A percentile compares a stretch with the other conserved stretches of the same genome.
Conservation (phyloP, 2,888 invertebrate genomes). For the Ryuthela nishihirai region DNA sequence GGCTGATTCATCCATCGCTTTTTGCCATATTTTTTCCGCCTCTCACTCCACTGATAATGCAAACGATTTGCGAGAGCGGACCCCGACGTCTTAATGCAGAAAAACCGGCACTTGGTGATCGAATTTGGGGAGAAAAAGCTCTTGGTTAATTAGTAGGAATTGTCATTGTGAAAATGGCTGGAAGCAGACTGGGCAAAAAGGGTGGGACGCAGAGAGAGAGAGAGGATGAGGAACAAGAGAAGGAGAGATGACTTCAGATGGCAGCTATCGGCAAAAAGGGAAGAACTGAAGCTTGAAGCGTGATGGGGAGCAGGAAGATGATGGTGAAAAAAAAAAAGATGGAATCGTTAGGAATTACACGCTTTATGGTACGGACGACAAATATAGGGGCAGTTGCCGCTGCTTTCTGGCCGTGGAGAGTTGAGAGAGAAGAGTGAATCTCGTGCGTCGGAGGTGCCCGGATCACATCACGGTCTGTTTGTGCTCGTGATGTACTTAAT, state of each 20-base stretch:
- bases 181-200: slow-evolving; percentile 30
- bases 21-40: slow-evolving; percentile 31
- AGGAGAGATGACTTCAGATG: no score
- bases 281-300: no score
- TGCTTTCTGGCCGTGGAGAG: no score
- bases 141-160: slow-evolving; percentile 36
- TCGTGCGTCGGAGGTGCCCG: no score
- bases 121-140: not conserved
- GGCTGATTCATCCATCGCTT: slow-evolving; percentile 33
- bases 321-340: not conserved
- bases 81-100: no score
- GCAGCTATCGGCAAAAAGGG: no score
- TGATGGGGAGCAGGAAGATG: no score
- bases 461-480: no score
- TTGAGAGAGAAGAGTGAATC: no score
- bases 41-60: slow-evolving; percentile 38
- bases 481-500: no score
- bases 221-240: no score
- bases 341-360: slow-evolving; percentile 36
- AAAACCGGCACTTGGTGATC: no score
- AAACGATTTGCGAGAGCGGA: slow-evolving; percentile 20
- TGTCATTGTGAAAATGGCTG: slow-evolving; percentile 37
- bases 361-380: slow-evolving; percentile 28
- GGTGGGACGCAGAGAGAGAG: slow-evolving; percentile 26
- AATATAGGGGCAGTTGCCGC: slow-evolving; percentile 24